phyloP scores from a whole-genome alignment of 1,140 invertebrate genomes.

The Caenorhabditis remanei region DNA sequence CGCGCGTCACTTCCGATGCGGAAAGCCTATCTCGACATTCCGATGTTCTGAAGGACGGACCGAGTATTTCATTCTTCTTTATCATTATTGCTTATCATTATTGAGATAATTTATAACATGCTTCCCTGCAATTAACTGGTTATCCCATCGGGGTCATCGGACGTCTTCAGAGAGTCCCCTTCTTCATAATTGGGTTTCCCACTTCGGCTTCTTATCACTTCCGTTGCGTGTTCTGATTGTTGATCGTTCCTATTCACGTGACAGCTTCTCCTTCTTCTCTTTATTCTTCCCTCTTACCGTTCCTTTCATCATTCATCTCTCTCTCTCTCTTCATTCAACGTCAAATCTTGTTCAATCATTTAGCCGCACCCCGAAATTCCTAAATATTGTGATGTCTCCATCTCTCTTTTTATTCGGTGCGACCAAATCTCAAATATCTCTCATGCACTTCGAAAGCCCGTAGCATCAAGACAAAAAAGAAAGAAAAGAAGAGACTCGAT shows the following conservation, averaged over 20 bases:
- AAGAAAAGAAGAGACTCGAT: slow-evolving; percentile 18
- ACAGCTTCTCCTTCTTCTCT: background rate
- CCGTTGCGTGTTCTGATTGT: slow-evolving; percentile 45
- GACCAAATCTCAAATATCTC: slow-evolving; percentile 24
- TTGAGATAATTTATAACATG: background rate
- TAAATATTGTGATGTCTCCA: background rate
- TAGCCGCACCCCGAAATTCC: slow-evolving; percentile 24
- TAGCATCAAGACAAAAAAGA: no score
- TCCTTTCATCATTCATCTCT: background rate
- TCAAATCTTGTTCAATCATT: slow-evolving; percentile 41
- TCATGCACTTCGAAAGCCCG: slow-evolving; percentile 35
- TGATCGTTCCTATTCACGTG: background rate
- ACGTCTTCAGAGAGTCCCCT: background rate
- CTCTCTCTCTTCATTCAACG: background rate
- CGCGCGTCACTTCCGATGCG: slow-evolving; percentile 41
- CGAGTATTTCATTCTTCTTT: background rate
- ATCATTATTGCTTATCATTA: background rate
- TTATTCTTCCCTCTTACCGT: background rate
- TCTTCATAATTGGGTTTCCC: background rate
- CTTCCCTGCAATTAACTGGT: slow-evolving; percentile 17
- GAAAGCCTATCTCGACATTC: slow-evolving; percentile 25
- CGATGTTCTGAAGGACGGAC: slow-evolving; percentile 48
- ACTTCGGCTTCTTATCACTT: background rate
- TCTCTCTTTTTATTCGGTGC: background rate
- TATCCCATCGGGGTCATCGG: slow-evolving; percentile 1